Base-by-base conservation (phyloP, 2,113 vertebrate species). In the Columba livia region DNA sequence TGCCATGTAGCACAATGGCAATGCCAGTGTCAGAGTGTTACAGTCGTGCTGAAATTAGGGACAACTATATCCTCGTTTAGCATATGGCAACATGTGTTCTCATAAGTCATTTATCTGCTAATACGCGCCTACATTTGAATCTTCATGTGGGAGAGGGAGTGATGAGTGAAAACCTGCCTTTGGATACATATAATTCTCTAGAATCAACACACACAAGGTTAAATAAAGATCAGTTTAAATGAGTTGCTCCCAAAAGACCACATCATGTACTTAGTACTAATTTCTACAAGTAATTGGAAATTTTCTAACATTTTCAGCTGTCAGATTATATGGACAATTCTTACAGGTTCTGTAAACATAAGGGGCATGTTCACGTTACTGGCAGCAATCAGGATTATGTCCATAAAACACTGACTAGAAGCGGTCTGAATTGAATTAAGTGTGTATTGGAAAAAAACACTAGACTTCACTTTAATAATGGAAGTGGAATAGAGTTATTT, bases 41-140 rank as follows among this genome's bases (percentile, higher is more conserved):
- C 53, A 3, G 29, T 72, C 73, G 12, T 50, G 74, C 78, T 73
- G 89, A 81, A 58, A 12, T 42, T 50, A 31, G 64, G 81, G 85
- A 88, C 81, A 90, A 17, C 85, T 85, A 44, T 10, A 8, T 50
- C 58, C 85, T 89, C 21, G 0, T 70, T 8, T 16, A 80, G 89
- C 91, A 96, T 80, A 90, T 70, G 96, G 91, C 91, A 91, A 66
- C 79, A 74, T 57, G 87, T 89, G 91, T 91, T 89, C 85, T 94
- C 93, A 70, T 89, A 91, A 91, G 74, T 70, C 92, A 83, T 80
- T 85, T 25, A 42, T 54, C 92, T 79, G 57, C 58, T 79, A 10
- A 29, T 83, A 56, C 9, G 17, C 89, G 75, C 81, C 71, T 31
- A 4, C 64, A 9, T 66, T 64, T 66, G 88, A 85, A 66, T 86